Evolutionary conservation across 1,140 invertebrate species (phyloP), one percentile per base, ranked within the genome.

Genomic region (Drosophila athabasca): DNA sequence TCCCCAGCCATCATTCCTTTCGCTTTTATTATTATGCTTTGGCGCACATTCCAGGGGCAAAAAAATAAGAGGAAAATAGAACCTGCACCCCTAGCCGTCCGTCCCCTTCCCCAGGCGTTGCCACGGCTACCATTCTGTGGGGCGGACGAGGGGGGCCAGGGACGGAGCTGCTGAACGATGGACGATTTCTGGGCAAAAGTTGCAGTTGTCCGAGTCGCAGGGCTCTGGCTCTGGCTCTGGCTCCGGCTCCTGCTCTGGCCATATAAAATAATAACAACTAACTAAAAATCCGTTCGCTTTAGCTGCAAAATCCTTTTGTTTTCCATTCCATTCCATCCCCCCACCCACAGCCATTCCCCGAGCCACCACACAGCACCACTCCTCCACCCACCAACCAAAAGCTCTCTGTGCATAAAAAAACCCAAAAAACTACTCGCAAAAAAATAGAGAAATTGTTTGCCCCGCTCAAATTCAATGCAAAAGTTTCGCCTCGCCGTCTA

Each of bases 261-360:
- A 82, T 87, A 87, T 87, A 87, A 87, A 87, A 87, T 87, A 87
- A 87, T 87, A 87, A 87, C 82, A 87, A 87, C 82, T 87, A 87
- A 88, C 82, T 87, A 87, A 85, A 85, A 87, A 87, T 87, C 82
- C 82, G 70, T 82, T 88, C 82, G 82, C 82, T 87, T 88, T 87
- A 82, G 82, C 82, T 87, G 82, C 59, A 87, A 85, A 88, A 87
- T 88, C 82, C 83, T 88, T 87, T 87, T 87, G 82, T 87, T 87
- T 87, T 76, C 71, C 74, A 57, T 48, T 15, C 39, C 45, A 29
- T 44, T 19, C 17, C 17, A 19, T 19, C 17, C 24, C 9, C 48
- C 51, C 50, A 41, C 13, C 61, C 24, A 1, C 29, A 48, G 9
- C 19, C 49, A n/a, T 26, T 26, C 24, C 24, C 24, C 24, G 3